phyloP scores from a whole-genome alignment of 2,888 invertebrate genomes.

The Cataglyphis albicans region DNA sequence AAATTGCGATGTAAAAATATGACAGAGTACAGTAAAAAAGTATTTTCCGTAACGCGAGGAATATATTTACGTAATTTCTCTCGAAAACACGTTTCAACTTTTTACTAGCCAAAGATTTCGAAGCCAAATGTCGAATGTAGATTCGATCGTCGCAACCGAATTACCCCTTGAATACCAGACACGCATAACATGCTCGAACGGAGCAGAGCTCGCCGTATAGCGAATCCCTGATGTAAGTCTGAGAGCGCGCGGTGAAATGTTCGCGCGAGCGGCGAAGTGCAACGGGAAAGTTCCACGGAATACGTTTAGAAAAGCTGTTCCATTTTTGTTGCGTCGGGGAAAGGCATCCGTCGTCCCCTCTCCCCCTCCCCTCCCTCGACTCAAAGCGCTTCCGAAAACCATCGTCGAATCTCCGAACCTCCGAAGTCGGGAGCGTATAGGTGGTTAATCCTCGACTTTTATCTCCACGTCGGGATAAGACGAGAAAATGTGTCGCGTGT shows the following conservation, averaged over 20 bases:
- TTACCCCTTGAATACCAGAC: conserved; percentile 37
- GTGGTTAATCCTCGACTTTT: conserved; percentile 70
- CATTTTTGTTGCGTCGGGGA: conserved; percentile 26
- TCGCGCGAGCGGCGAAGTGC: conserved; percentile 11
- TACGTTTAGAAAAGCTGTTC: conserved; percentile 20
- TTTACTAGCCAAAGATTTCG: conserved; percentile 2
- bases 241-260: conserved; percentile 35
- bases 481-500: conserved; percentile 43
- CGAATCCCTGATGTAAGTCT: conserved; percentile 35
- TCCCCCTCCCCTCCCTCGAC: neutral
- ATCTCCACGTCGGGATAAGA: conserved; percentile 49
- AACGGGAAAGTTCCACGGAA: conserved; percentile 9
- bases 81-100: neutral
- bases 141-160: conserved; percentile 17
- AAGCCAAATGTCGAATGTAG: neutral
- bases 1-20: neutral
- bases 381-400: conserved; percentile 1
- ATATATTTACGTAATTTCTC: conserved; percentile 7
- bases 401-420: conserved; percentile 1
- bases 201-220: conserved; percentile 6
- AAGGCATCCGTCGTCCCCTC: conserved; percentile 5
- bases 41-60: neutral
- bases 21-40: neutral
- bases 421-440: conserved; percentile 46
- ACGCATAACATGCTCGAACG: conserved; percentile 4